phyloP scores from a whole-genome alignment of 2,888 invertebrate species.

The Phyllotreta cruciferae region DNA sequence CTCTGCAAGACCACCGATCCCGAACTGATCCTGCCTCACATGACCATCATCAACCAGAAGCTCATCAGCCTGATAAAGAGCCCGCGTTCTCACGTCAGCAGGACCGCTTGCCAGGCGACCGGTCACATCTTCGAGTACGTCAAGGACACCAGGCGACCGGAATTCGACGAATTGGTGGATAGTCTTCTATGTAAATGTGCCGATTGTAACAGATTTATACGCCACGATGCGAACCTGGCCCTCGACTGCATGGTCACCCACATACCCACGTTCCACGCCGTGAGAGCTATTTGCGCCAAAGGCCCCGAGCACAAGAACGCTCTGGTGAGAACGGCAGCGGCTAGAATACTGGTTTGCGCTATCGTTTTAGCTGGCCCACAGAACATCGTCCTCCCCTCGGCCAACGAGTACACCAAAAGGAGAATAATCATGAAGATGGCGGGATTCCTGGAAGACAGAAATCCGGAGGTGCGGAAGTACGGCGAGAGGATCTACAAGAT shows the following conservation, averaged over 20 bases:
- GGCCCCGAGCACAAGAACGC: slow-evolving; percentile 69
- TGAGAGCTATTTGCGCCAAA: slow-evolving; percentile 62
- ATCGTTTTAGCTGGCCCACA: slow-evolving; percentile 71
- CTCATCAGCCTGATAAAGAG: slow-evolving; percentile 57
- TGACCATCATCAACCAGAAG: slow-evolving; percentile 57
- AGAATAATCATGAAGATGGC: slow-evolving; percentile 62
- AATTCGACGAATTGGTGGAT: slow-evolving; percentile 74
- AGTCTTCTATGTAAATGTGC: slow-evolving; percentile 72
- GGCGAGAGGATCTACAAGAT: slow-evolving; percentile 1
- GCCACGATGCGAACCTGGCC: slow-evolving; percentile 76
- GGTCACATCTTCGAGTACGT: slow-evolving; percentile 59
- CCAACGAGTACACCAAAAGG: slow-evolving; percentile 63
- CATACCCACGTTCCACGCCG: slow-evolving; percentile 66
- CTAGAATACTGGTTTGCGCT: slow-evolving; percentile 69
- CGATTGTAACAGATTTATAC: slow-evolving; percentile 76
- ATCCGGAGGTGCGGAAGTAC: slow-evolving; percentile 63
- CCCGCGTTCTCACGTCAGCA: slow-evolving; percentile 58
- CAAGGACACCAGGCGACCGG: slow-evolving; percentile 63
- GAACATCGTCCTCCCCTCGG: slow-evolving; percentile 63
- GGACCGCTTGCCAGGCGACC: slow-evolving; percentile 58
- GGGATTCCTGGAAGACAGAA: slow-evolving; percentile 64
- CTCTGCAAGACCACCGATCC: slow-evolving; percentile 49
- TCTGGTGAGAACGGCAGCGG: slow-evolving; percentile 71
- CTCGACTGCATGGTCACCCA: slow-evolving; percentile 73
- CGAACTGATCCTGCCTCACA: slow-evolving; percentile 52